phyloP scores from a whole-genome alignment of 2,113 vertebrate species.

The Actenoides hombroni region DNA sequence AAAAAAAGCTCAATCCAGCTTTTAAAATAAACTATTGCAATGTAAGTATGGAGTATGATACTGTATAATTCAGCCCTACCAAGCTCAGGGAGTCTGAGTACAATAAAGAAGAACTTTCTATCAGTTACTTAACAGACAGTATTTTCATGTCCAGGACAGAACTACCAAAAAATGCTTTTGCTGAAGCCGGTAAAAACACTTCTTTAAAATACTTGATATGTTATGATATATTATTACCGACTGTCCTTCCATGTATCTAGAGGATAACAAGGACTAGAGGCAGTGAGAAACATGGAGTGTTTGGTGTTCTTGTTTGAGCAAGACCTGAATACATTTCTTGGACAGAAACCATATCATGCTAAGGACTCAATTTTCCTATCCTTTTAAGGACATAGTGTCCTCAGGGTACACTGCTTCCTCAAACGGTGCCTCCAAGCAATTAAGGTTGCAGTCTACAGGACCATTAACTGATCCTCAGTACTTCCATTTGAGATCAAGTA shows the following conservation, averaged over 20 bases:
- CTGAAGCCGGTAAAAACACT: not conserved
- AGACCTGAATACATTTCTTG: conserved; percentile 43
- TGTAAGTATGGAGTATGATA: not conserved
- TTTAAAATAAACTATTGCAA: not conserved
- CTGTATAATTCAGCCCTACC: not conserved
- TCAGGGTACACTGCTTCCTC: conserved; percentile 22
- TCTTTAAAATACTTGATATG: not conserved
- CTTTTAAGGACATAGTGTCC: conserved; percentile 56
- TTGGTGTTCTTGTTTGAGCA: conserved; percentile 44
- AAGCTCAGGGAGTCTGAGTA: not conserved
- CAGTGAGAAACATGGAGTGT: not conserved
- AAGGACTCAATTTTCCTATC: conserved; percentile 59
- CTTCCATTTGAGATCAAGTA: not conserved
- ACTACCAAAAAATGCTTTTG: not conserved
- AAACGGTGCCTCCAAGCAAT: conserved; percentile 12
- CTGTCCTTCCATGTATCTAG: not conserved
- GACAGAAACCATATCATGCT: conserved; percentile 3
- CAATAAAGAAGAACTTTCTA: not conserved
- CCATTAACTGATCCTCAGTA: not conserved
- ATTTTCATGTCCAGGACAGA: not conserved
- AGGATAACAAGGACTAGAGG: not conserved
- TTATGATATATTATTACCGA: not conserved
- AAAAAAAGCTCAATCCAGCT: not conserved
- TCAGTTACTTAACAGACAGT: not conserved
- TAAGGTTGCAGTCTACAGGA: conserved; percentile 7